A percentile compares a stretch with the other conserved stretches of the same genome.
Evolutionary conservation across 2,113 vertebrate species (phyloP).

Genomic region (Malurus elegans): DNA sequence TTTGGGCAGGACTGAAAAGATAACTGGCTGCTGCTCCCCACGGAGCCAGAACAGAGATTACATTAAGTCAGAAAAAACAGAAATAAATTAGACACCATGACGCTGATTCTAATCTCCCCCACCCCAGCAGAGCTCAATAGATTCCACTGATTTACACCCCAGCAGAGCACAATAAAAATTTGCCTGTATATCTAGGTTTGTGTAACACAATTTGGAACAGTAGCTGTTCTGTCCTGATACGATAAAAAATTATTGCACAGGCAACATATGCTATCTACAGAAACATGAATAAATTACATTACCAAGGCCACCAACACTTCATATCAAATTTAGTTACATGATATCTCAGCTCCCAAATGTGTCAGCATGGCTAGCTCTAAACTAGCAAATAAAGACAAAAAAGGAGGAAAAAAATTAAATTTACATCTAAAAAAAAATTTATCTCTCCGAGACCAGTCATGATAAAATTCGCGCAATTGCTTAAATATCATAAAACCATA

Average conservation of each 20-base stretch:
- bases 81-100: conserved; percentile 59
- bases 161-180: conserved; percentile 43
- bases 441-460: background rate
- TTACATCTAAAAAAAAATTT: background rate
- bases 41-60: background rate
- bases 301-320: conserved; percentile 59
- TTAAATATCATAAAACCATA: background rate
- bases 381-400: conserved; percentile 49
- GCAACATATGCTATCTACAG: conserved; percentile 61
- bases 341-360: conserved; percentile 61
- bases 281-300: conserved; percentile 73
- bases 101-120: conserved; percentile 40
- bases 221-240: conserved; percentile 18
- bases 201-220: conserved; percentile 42
- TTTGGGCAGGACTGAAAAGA: background rate
- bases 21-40: conserved; percentile 31
- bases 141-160: conserved; percentile 12
- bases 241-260: conserved; percentile 60
- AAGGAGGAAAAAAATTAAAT: background rate
- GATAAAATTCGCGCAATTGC: background rate
- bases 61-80: conserved; percentile 18
- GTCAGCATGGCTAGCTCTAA: conserved; percentile 59
- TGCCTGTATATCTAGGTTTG: conserved; percentile 34
- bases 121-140: conserved; percentile 1
- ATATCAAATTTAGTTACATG: conserved; percentile 67